These are phyloP conservation scores for Apamea anceps DNA, from an alignment of 2,888 invertebrate genomes.

Conservation along the genomic window DNA sequence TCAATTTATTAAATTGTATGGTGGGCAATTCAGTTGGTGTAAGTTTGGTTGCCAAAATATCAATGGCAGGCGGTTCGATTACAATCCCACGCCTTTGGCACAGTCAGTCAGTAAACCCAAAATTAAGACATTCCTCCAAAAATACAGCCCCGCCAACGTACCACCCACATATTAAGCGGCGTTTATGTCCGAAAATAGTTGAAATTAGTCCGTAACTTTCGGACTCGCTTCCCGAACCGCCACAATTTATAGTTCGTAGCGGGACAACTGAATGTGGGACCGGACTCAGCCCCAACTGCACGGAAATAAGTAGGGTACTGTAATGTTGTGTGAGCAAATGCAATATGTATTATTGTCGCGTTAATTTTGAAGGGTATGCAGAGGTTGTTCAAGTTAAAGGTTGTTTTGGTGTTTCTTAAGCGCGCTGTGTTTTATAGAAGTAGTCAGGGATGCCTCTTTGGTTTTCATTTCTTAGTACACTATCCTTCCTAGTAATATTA, in stretches of 20 bases:
- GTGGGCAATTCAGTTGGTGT: background rate
- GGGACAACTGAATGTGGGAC: slow-evolving; percentile 51
- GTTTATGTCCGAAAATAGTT: slow-evolving; percentile 37
- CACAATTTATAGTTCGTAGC: slow-evolving; percentile 32
- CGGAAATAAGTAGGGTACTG: slow-evolving; percentile 46
- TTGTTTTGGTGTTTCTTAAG: background rate
- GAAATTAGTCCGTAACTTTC: slow-evolving; percentile 49
- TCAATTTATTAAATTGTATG: background rate
- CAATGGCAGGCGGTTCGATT: background rate
- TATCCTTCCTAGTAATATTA: too few species aligned
- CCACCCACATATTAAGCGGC: slow-evolving; percentile 11
- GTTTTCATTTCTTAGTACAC: too few species aligned
- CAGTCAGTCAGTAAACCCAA: background rate
- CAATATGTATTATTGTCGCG: slow-evolving; percentile 25
- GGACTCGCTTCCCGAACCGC: slow-evolving; percentile 15
- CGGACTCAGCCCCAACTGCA: slow-evolving; percentile 35
- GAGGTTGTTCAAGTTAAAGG: background rate
- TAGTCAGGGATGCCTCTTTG: background rate
- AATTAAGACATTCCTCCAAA: background rate
- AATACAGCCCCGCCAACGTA: background rate
- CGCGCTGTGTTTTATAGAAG: background rate
- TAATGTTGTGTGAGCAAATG: slow-evolving; percentile 31
- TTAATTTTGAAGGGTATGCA: background rate
- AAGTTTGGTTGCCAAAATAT: background rate
- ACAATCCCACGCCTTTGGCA: background rate